A percentile compares a stretch with the other conserved stretches of the same genome.
phyloP scores from a whole-genome alignment of 2,113 vertebrate genomes.

The Siphamia tubifer region DNA sequence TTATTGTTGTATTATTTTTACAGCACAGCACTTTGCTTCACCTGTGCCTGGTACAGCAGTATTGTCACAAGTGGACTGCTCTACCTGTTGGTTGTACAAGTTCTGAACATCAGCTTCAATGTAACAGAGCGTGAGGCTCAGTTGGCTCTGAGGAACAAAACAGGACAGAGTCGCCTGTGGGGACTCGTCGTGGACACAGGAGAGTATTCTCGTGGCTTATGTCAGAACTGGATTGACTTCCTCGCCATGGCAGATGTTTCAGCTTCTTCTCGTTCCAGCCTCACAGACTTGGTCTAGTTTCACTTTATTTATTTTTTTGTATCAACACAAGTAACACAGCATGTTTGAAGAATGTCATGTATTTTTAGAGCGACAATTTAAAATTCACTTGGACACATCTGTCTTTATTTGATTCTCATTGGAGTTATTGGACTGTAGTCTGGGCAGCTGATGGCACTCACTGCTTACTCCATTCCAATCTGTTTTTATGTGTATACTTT shows the following conservation, averaged over 20 bases:
- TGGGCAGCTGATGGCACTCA: not conserved
- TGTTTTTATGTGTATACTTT: no score
- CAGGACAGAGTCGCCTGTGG: slow-evolving; percentile 82
- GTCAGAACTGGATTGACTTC: slow-evolving; percentile 92
- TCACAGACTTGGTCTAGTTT: slow-evolving; percentile 83
- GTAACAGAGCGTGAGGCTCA: slow-evolving; percentile 93
- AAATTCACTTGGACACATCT: no score
- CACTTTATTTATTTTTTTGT: not conserved
- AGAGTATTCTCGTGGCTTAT: slow-evolving; percentile 86
- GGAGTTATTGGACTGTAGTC: no score
- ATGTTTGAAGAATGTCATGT: not conserved
- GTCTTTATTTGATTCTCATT: no score
- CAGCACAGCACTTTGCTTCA: slow-evolving; percentile 94
- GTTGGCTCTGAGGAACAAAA: slow-evolving; percentile 88
- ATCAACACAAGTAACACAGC: not conserved
- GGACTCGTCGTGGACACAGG: slow-evolving; percentile 89
- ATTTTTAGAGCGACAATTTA: no score
- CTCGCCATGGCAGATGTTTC: slow-evolving; percentile 79
- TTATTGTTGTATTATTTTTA: not conserved
- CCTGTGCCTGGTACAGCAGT: slow-evolving; percentile 94
- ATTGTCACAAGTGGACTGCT: slow-evolving; percentile 89
- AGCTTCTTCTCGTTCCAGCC: slow-evolving; percentile 49
- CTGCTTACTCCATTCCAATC: not conserved
- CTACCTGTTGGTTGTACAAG: slow-evolving; percentile 89
- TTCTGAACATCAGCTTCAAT: slow-evolving; percentile 95